Evolutionary conservation across 2,113 vertebrate species (phyloP).

Genomic region (Xiphophorus hellerii): DNA sequence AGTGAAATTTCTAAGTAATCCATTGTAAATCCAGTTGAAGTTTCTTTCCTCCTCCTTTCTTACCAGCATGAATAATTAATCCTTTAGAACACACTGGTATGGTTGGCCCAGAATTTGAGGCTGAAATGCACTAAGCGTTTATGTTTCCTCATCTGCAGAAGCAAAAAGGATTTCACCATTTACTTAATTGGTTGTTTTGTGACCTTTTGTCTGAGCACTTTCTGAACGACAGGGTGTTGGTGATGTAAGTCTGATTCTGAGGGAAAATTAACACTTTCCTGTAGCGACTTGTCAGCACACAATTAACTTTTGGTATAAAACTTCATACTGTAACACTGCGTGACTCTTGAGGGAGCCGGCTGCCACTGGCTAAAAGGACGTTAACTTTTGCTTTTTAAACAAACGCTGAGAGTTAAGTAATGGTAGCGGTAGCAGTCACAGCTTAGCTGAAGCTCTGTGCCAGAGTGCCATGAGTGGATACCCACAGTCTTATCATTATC

Average conservation of each 20-base stretch:
- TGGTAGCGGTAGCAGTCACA: conserved; percentile 35
- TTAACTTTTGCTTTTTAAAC: conserved; percentile 24
- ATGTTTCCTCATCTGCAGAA: conserved; percentile 33
- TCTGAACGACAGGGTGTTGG: conserved; percentile 58
- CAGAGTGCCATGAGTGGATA: conserved; percentile 10
- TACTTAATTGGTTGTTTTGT: conserved; percentile 75
- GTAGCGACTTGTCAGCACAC: conserved; percentile 60
- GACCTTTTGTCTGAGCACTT: conserved; percentile 59
- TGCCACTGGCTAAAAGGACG: conserved; percentile 53
- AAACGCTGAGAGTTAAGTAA: conserved; percentile 44
- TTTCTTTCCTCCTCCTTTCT: conserved; percentile 7
- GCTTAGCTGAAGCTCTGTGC: conserved; percentile 46
- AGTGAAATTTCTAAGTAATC: conserved; percentile 34
- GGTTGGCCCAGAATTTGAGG: conserved; percentile 45
- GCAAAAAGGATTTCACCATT: conserved; percentile 54
- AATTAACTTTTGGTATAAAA: conserved; percentile 70
- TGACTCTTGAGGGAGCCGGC: conserved; percentile 53
- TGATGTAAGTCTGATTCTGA: conserved; percentile 66
- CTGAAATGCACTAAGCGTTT: conserved; percentile 46
- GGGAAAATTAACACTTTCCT: conserved; percentile 58
- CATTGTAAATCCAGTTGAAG: conserved; percentile 34
- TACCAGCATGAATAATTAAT: conserved; percentile 50
- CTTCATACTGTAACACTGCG: conserved; percentile 45
- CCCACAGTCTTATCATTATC: conserved; percentile 35
- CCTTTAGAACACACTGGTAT: conserved; percentile 36